Base-by-base conservation (phyloP, 2,113 vertebrate species). In the Oryzias curvinotus region DNA sequence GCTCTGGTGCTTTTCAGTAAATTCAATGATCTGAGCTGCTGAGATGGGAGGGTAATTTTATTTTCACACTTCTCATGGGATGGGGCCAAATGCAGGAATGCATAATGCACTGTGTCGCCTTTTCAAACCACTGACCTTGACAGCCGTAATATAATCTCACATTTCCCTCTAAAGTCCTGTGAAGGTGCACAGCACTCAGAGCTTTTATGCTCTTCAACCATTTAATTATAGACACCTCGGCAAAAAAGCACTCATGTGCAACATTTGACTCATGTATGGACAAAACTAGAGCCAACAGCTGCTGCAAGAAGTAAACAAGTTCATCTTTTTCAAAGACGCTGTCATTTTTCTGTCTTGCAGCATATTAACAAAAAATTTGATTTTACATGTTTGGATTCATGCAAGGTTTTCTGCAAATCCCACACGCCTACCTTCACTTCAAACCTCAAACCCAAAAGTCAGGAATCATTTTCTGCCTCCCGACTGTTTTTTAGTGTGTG, bases 1-100 rank as follows among this genome's bases (percentile, higher is more conserved):
- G 65, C 61, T 65, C 62, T 36, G 81, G 77, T 65, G 82, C 75
- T 67, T 86, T 87, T 75, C 87, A 84, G 84, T 87, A 74, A 87
- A 90, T 83, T 79, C 68, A 52, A 84, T 78, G 69, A 75, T 84
- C 63, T 66, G 67, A 84, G 86, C 69, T 62, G 8, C 36, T 13
- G 36, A 36, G 36, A 36, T 36, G 8, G 30, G 71, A 62, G 63
- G 72, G 76, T 83, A 61, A 87, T 89, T 88, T 89, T 71, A 81
- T 85, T 88, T 83, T 81, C 52, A 62, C 66, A 62, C 62, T 75
- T 84, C 81, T 83, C 75, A 47, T 15, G 70, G 68, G 84, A 81
- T 21, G 52, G 18, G 5, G 52, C 28, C 52, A 77, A 78, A 79
- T 65, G 68, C 66, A 86, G 53, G 71, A 47, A 67, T 65, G 71